Percentiles rank a stretch among this genome's conserved stretches.
Conservation (phyloP, 2,797 vertebrate species). For the Artibeus lituratus region DNA sequence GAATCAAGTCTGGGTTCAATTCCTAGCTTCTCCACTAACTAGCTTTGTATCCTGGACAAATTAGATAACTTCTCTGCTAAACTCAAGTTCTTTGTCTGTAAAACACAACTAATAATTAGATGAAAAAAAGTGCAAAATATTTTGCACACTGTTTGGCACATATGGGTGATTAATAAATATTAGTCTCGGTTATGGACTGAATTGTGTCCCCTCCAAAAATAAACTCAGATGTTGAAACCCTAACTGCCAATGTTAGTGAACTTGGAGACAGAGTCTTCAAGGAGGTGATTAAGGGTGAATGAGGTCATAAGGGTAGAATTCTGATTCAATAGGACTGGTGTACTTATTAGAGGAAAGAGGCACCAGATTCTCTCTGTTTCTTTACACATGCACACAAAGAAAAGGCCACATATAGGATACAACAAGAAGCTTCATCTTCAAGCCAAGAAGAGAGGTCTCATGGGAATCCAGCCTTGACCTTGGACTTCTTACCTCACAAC, state of each 20-base stretch:
- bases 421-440: neutral
- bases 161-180: neutral
- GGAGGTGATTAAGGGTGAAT: neutral
- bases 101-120: neutral
- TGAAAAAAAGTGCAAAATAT: neutral
- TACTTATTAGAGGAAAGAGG: neutral
- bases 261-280: neutral
- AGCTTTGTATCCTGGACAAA: neutral
- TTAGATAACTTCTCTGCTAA: neutral
- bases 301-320: neutral
- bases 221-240: neutral
- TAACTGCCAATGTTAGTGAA: neutral
- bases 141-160: neutral
- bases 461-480: neutral
- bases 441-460: neutral
- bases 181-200: neutral
- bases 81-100: neutral
- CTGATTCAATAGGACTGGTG: neutral
- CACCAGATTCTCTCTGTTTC: neutral
- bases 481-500: too few species aligned
- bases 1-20: neutral
- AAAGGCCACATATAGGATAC: neutral
- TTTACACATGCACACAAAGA: neutral
- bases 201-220: neutral
- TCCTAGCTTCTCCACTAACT: neutral